Evolutionary conservation across 1,140 invertebrate genomes (phyloP).

Genomic region (Drosophila tsacasi): DNA sequence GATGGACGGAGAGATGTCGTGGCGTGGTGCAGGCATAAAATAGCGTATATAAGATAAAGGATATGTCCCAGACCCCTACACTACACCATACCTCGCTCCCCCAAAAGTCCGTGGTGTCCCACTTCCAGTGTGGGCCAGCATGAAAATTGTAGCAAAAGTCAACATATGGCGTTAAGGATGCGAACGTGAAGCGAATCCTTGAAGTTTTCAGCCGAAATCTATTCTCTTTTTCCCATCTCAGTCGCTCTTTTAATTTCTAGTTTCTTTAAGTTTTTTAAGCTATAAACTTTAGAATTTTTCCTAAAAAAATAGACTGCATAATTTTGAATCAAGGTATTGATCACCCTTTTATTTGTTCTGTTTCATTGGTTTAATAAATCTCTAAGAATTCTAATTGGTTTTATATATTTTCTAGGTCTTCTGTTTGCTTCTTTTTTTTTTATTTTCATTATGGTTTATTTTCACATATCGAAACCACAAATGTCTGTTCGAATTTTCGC

Average conservation of each 20-base stretch:
- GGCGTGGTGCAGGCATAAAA: conserved; percentile 72
- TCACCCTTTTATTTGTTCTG: background rate
- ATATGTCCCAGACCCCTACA: conserved; percentile 41
- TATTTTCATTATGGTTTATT: conserved; percentile 1
- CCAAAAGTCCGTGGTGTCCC: conserved; percentile 5
- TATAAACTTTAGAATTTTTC: too few species aligned
- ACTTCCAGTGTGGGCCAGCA: conserved; percentile 17
- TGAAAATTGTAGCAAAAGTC: conserved; percentile 70
- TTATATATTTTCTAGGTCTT: background rate
- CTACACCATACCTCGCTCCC: background rate
- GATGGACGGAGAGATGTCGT: conserved; percentile 18
- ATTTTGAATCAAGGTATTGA: background rate
- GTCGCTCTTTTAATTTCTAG: background rate
- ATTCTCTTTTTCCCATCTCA: conserved; percentile 1
- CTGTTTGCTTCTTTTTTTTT: background rate
- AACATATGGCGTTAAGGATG: conserved; percentile 85
- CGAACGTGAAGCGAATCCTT: conserved; percentile 80
- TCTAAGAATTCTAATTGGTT: background rate
- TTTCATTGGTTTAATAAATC: background rate
- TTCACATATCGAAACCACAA: conserved; percentile 9
- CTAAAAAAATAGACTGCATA: background rate
- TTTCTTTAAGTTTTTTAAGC: conserved; percentile 1
- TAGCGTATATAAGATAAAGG: conserved; percentile 81
- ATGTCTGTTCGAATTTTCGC: background rate
- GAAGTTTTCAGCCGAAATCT: conserved; percentile 38